Evolutionary conservation across 2,888 invertebrate species (phyloP).

Genomic region (Barypeithes pellucidus): DNA sequence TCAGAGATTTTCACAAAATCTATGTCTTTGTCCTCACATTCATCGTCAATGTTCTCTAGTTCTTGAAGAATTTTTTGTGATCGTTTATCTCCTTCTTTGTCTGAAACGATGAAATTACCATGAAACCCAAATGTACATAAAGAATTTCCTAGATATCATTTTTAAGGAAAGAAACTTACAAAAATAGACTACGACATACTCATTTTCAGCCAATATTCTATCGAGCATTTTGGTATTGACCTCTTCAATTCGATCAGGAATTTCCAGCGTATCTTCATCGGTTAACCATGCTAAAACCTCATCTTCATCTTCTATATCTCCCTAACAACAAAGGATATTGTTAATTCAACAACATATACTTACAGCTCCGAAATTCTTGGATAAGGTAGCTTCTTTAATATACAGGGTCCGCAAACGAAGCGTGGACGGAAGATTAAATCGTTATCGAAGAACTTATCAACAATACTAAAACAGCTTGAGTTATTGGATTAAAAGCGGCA

Average conservation of each 20-base stretch:
- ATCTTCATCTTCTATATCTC: slow-evolving; percentile 92
- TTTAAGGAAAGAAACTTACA: too few relatives aligned
- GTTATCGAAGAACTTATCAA: too few relatives aligned
- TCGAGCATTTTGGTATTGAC: slow-evolving; percentile 93
- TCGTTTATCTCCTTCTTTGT: slow-evolving; percentile 92
- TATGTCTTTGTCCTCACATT: slow-evolving; percentile 92
- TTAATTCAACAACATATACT: too few relatives aligned
- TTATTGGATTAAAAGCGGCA: too few relatives aligned
- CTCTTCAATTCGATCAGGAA: slow-evolving; percentile 94
- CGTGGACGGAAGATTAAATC: too few relatives aligned
- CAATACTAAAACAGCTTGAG: too few relatives aligned
- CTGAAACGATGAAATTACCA: slow-evolving; percentile 73
- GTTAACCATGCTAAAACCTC: slow-evolving; percentile 93
- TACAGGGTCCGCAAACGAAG: too few relatives aligned
- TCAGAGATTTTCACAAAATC: slow-evolving; percentile 95
- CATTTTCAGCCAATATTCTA: slow-evolving; percentile 89
- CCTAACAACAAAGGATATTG: too few relatives aligned
- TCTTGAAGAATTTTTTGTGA: slow-evolving; percentile 91
- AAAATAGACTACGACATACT: slow-evolving; percentile 93
- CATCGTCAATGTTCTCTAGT: slow-evolving; percentile 93
- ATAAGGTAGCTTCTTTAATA: too few relatives aligned
- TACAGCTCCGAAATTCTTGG: too few relatives aligned
- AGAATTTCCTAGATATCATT: too few relatives aligned
- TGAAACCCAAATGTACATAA: too few relatives aligned
- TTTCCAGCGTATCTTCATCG: slow-evolving; percentile 91